Base-by-base conservation (phyloP, 2,113 vertebrate genomes). In the Anolis sagrei region DNA sequence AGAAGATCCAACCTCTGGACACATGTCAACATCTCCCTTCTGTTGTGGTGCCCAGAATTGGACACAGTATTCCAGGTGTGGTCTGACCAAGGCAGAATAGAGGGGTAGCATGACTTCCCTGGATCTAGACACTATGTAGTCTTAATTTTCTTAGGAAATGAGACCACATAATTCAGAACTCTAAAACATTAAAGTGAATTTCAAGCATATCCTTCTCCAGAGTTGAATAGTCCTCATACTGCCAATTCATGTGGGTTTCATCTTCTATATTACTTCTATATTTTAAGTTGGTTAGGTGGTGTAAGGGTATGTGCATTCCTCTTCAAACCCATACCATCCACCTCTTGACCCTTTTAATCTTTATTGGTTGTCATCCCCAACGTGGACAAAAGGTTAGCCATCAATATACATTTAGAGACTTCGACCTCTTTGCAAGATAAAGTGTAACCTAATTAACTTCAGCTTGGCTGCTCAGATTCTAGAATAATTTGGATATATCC, bases 371-470 rank as follows among this genome's bases (percentile, higher is more conserved):
- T 81, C 13, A 3, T 3, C 76, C 85, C 11, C 25, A 77, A 76
- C 44, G 66, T 1, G 0, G 48, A 68, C 19, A 0, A 39, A 39
- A 91, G 83, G 86, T 81, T 48, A 66, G 1, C 0, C 72, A 5
- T 82, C 81, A 3, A 49, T 51, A 21, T 0, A 0, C 10, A 0
- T 87, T 73, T 75, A 0, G 1, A 34, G 66, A 74, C 86, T 83
- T 69, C 11, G 87, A 89, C 92, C 92, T 88, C 83, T 29, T 66
- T 76, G 73, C 0, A 21, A 39, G 48, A 81, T 58, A 18, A 90
- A 90, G 86, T 19, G n/a, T 81, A 66, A 93, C 84, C 82, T 80
- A 89, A 94, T 94, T 92, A 86, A 88, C 87, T 91, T 88, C 19
- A 49, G 32, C 76, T 61, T 48, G 83, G 34, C 76, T 70, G 0